Conservation (phyloP, 2,113 vertebrate genomes). For the Physeter macrocephalus region DNA sequence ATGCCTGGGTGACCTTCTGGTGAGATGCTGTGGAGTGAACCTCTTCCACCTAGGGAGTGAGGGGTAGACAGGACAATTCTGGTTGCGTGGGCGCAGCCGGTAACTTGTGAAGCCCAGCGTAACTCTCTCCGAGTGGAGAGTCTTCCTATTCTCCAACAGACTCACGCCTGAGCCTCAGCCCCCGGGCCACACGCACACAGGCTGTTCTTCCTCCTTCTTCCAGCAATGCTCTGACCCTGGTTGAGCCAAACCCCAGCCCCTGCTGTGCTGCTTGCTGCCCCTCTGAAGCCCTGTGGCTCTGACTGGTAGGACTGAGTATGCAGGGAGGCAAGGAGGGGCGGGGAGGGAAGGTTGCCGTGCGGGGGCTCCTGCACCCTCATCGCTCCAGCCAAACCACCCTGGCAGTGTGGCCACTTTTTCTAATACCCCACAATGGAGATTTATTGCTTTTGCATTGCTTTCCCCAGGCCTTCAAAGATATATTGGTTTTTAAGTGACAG, state of each 20-base stretch:
- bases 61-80: neutral
- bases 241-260: neutral
- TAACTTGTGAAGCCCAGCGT: neutral
- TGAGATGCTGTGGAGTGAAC: neutral
- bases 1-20: neutral
- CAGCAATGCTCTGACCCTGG: neutral
- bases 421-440: slow-evolving; percentile 62
- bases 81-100: accelerated
- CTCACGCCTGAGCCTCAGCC: neutral
- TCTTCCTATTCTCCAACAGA: neutral
- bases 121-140: neutral
- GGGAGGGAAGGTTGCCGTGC: accelerated
- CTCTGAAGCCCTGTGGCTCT: neutral
- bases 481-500: slow-evolving; percentile 75
- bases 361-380: neutral
- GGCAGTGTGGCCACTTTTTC: slow-evolving; percentile 41
- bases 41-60: neutral
- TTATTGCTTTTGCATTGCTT: slow-evolving; percentile 70
- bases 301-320: neutral
- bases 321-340: neutral
- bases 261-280: neutral
- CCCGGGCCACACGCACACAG: neutral
- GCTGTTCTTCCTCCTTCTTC: neutral
- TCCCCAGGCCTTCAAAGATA: slow-evolving; percentile 72
- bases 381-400: neutral